Conservation (phyloP, 2,113 vertebrate genomes). For the Orientallactaga bullata region DNA sequence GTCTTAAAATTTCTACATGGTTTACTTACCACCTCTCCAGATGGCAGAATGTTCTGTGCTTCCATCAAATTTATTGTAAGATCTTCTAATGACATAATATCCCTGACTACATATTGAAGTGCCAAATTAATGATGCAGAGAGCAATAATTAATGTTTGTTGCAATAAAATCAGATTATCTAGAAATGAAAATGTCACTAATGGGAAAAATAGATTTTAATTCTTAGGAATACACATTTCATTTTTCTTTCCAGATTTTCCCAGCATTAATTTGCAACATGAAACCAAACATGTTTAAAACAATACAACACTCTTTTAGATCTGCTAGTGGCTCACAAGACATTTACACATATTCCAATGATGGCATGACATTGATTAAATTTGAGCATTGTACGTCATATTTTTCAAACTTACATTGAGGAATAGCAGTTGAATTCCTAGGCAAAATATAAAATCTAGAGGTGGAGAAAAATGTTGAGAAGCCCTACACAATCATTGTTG, state of each 20-base stretch:
- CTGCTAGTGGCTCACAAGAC: slow-evolving; percentile 18
- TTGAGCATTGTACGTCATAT: neutral
- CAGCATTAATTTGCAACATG: slow-evolving; percentile 15
- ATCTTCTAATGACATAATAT: neutral
- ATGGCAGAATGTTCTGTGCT: neutral
- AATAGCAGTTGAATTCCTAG: neutral
- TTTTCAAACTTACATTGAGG: slow-evolving; percentile 41
- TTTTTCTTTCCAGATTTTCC: neutral
- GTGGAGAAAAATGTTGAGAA: neutral
- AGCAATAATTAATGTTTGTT: neutral
- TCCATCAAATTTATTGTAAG: no score
- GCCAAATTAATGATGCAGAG: neutral
- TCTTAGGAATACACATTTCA: neutral
- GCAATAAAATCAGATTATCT: neutral
- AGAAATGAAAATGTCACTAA: neutral
- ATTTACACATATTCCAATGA: neutral
- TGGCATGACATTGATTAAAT: neutral
- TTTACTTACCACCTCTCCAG: neutral
- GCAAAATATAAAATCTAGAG: neutral
- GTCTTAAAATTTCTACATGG: neutral
- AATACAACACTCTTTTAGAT: neutral
- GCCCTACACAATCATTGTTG: accelerated
- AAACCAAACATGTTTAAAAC: neutral
- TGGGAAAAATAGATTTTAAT: neutral
- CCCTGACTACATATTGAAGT: neutral